Base-by-base conservation (phyloP, 2,888 invertebrate genomes). In the Leptopilina myrica region DNA sequence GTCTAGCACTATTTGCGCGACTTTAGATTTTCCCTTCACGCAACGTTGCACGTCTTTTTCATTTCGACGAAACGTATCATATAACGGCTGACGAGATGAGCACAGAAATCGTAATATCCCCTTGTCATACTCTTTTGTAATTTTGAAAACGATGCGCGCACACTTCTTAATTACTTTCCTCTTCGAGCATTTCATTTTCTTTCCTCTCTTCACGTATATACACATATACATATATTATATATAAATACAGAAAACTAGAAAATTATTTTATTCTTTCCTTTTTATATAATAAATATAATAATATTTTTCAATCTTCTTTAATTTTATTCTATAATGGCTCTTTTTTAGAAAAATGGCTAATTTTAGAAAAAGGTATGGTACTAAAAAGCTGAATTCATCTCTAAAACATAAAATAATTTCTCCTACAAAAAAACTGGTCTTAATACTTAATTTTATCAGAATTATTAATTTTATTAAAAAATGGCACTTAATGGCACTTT, bases 41-140 rank as follows among this genome's bases (percentile, higher is more conserved):
- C 86, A 80, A 84, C 82, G 82, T 78, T 84, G 86, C 83, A 81
- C 86, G 85, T 86, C 86, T 86, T 86, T 86, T 83, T 85, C 86
- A 86, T 86, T 84, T 83, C 79, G 85, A 82, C 83, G 81, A 83
- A 83, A 80, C 83, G 84, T 84, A 86, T 83, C 82, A 81, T 82
- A 81, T 82, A 79, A 78, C 78, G 81, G 82, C 84, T 83, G 65
- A 79, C 83, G 76, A 84, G 80, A 77, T 76, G 78, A 79, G 56
- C 73, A 73, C 56, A 73, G 56, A 73, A 73, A 73, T 73, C 73
- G 73, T 73, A 73, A 73, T 73, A 73, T 73, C 73, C 73, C 56
- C 73, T 56, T 73, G 53, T 59, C 73, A 73, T 56, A 73, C 33
- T 73, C 73, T 56, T 73, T 73, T 73, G 73, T 73, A 73, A 73